Evolutionary conservation across 1,140 invertebrate species (phyloP).

Genomic region (Nephotettix cincticeps): DNA sequence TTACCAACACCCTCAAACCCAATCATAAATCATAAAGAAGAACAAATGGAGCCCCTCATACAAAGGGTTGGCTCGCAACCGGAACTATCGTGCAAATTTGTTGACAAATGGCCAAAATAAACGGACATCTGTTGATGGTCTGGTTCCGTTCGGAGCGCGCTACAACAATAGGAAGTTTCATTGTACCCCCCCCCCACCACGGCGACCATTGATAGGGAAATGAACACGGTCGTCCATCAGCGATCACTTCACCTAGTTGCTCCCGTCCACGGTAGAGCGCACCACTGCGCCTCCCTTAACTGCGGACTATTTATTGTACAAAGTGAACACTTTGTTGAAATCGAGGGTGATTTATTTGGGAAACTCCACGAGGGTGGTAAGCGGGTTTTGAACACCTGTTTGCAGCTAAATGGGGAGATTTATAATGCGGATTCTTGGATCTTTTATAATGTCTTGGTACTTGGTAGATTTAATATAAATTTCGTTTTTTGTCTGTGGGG

Average conservation of each 20-base stretch:
- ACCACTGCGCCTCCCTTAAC: not conserved
- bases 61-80: not conserved
- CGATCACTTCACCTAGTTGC: not conserved
- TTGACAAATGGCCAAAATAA: conserved; percentile 13
- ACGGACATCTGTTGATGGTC: conserved; percentile 14
- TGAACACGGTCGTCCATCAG: not conserved
- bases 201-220: conserved; percentile 7
- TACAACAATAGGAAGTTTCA: not conserved
- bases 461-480: no score
- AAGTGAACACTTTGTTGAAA: conserved; percentile 4
- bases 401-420: not conserved
- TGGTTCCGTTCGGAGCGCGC: not conserved
- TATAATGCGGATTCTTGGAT: no score
- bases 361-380: not conserved
- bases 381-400: not conserved
- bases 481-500: no score
- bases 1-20: no score
- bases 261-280: not conserved
- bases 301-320: not conserved
- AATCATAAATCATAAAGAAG: no score
- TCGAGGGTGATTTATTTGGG: conserved; percentile 4
- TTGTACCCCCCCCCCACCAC: not conserved
- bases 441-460: no score
- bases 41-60: no score
- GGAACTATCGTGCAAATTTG: conserved; percentile 11